A percentile compares a stretch with the other conserved stretches of the same genome.
These are phyloP conservation scores for Ammospiza caudacuta DNA, from an alignment of 2,113 vertebrate species.

Conservation along the genomic window DNA sequence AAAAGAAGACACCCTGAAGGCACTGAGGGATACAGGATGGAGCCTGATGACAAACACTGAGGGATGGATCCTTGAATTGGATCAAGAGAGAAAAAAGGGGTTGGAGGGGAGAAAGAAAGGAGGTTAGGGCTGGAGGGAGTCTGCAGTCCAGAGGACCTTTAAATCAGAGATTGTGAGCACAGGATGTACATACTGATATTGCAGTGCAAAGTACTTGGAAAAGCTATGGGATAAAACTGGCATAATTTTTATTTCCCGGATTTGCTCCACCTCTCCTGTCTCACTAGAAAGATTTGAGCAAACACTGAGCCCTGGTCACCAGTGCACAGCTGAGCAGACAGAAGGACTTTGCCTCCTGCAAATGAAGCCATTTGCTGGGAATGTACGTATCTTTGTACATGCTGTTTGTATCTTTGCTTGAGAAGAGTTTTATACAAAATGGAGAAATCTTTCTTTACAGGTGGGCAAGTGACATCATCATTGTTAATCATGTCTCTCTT, in stretches of 20 bases:
- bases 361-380: neutral
- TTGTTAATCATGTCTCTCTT: neutral
- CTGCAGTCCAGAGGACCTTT: neutral
- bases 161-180: neutral
- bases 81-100: neutral
- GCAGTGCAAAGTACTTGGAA: neutral
- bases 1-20: slow-evolving; percentile 56
- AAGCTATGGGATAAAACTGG: neutral
- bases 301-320: neutral
- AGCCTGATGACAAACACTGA: neutral
- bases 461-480: neutral
- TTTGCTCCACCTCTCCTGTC: neutral
- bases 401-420: neutral
- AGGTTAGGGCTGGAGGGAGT: neutral
- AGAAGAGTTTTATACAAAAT: neutral
- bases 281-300: neutral
- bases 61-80: neutral
- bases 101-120: neutral
- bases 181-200: neutral
- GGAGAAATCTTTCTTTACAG: neutral
- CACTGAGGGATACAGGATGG: neutral
- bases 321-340: neutral
- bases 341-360: neutral
- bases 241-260: neutral
- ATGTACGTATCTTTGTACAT: neutral